Evolutionary conservation across 2,888 invertebrate species (phyloP).

Genomic region (Caenorhabditis sp.): DNA sequence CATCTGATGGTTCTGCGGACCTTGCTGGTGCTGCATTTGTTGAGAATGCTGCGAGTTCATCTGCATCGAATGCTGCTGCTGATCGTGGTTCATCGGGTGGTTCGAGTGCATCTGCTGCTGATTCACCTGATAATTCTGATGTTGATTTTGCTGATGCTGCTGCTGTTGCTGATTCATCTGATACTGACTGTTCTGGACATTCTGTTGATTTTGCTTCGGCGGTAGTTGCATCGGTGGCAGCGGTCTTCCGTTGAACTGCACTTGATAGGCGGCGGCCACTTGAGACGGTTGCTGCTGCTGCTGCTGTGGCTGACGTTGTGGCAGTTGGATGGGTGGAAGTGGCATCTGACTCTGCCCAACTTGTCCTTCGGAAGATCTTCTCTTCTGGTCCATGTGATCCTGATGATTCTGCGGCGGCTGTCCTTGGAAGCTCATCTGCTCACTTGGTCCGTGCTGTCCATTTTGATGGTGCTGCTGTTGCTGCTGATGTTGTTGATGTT

Average conservation of each 20-base stretch:
- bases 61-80: background rate
- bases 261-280: slow-evolving; percentile 23
- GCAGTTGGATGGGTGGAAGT: slow-evolving; percentile 28
- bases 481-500: background rate
- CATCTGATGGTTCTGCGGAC: background rate
- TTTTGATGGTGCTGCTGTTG: background rate
- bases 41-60: background rate
- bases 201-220: background rate
- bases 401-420: background rate
- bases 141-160: slow-evolving; percentile 1
- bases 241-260: slow-evolving; percentile 30
- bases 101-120: slow-evolving; percentile 9
- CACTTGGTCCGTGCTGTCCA: background rate
- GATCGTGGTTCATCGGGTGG: background rate
- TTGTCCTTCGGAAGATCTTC: slow-evolving; percentile 31
- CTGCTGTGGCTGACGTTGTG: background rate
- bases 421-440: background rate
- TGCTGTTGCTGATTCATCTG: slow-evolving; percentile 4
- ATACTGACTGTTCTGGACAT: slow-evolving; percentile 10
- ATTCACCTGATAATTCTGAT: slow-evolving; percentile 4
- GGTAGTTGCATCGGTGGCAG: slow-evolving; percentile 40
- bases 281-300: slow-evolving; percentile 3
- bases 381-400: slow-evolving; percentile 8
- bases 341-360: background rate
- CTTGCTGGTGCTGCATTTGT: background rate